Percentiles rank a stretch among this genome's conserved stretches.
phyloP scores from a whole-genome alignment of 2,888 invertebrate species.

The Hyposoter didymator region DNA sequence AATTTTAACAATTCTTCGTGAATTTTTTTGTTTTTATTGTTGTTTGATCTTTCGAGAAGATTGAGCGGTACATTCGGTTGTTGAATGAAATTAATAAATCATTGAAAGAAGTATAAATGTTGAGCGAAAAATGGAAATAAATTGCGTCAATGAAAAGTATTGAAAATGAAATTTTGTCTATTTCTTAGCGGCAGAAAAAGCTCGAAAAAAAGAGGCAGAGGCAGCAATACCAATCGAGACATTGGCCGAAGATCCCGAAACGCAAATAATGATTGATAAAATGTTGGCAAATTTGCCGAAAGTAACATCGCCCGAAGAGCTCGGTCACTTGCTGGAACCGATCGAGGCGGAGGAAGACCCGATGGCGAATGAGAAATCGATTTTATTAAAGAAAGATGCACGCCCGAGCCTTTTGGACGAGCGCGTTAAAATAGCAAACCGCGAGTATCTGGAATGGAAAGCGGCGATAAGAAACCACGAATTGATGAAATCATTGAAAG shows the following conservation, averaged over 20 bases:
- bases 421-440: constrained; percentile 54
- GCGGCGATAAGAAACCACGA: constrained; percentile 38
- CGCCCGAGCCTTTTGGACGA: constrained; percentile 58
- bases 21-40: neutral
- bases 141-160: neutral
- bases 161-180: neutral
- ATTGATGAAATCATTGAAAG: constrained; percentile 24
- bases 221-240: neutral
- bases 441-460: constrained; percentile 40
- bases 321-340: constrained; percentile 56
- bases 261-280: constrained; percentile 65
- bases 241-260: constrained; percentile 44
- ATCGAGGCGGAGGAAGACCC: constrained; percentile 29
- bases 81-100: no score
- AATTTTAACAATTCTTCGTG: neutral
- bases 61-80: no score
- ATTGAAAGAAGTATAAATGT: neutral
- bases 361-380: constrained; percentile 17
- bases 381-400: constrained; percentile 43
- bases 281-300: constrained; percentile 67
- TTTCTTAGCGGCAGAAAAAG: neutral
- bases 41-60: neutral
- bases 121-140: neutral
- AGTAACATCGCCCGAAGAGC: constrained; percentile 59
- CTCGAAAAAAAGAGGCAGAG: neutral